Conservation (phyloP, 53 echinoderm and acorn worm species). For the Temnopleurus reevesii region DNA sequence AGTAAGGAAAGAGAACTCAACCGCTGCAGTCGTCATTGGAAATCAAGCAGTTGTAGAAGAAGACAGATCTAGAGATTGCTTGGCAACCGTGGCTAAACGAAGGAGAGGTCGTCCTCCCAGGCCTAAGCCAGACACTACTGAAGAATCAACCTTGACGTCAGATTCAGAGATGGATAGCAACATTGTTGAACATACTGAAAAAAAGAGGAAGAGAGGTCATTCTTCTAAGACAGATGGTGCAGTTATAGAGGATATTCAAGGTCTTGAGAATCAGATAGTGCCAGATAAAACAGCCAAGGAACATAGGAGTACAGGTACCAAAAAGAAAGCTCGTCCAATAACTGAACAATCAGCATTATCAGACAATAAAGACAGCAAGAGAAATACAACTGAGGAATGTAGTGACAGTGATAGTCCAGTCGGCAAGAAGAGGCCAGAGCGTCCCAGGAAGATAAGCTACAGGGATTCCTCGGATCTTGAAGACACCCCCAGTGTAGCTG, state of each 20-base stretch:
- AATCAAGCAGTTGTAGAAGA: background rate
- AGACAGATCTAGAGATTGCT: background rate
- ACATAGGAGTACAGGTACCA: background rate
- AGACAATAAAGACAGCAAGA: too few relatives aligned
- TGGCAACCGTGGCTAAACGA: background rate
- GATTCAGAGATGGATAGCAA: background rate
- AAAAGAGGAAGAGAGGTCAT: background rate
- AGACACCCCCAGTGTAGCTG: too few relatives aligned
- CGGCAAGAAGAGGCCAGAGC: too few relatives aligned
- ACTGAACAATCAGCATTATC: too few relatives aligned
- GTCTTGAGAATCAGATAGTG: background rate
- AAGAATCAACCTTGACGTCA: background rate
- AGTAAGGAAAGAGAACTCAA: too few relatives aligned
- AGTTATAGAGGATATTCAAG: background rate
- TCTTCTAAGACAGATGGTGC: background rate
- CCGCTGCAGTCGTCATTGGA: background rate
- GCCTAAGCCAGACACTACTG: background rate
- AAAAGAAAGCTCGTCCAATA: background rate
- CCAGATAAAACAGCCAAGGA: background rate
- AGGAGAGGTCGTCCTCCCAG: slow-evolving; percentile 27
- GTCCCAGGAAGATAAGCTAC: too few relatives aligned
- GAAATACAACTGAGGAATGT: too few relatives aligned
- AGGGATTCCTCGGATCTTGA: background rate
- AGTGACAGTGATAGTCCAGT: too few relatives aligned
- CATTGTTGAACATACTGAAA: background rate